These are phyloP conservation scores for Philereme transversata DNA, from an alignment of 2,888 invertebrate genomes.

Conservation along the genomic window DNA sequence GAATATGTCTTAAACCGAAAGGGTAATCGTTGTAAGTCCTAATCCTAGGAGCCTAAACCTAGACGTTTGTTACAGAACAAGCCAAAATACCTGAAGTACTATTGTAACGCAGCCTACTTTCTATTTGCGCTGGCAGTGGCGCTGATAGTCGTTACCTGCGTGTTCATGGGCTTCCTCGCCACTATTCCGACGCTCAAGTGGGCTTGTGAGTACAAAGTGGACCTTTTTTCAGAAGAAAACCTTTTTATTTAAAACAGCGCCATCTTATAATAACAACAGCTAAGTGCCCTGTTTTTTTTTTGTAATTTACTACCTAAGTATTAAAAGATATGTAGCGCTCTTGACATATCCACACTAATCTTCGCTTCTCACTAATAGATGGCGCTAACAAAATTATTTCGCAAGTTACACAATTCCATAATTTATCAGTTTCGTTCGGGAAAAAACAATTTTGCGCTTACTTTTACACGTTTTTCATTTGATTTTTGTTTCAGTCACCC, in stretches of 20 bases:
- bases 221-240: neutral
- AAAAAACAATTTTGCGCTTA: no score
- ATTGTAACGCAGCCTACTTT: conserved; percentile 58
- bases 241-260: conserved; percentile 1
- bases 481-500: conserved; percentile 56
- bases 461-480: no score
- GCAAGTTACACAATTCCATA: no score
- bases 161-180: conserved; percentile 66
- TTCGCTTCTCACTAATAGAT: conserved; percentile 1
- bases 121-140: conserved; percentile 58
- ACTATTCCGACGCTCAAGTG: conserved; percentile 62
- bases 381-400: neutral
- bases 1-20: no score
- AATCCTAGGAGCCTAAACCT: neutral
- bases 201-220: conserved; percentile 60
- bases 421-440: no score
- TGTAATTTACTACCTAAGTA: neutral
- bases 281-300: no score
- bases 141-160: conserved; percentile 60
- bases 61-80: conserved; percentile 57
- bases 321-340: no score
- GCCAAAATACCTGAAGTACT: conserved; percentile 54
- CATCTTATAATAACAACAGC: neutral
- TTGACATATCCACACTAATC: neutral
- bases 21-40: no score